Percentiles rank a stretch among this genome's conserved stretches.
Evolutionary conservation across 1,140 invertebrate genomes (phyloP).

Genomic region (Drosophila ercepeae): DNA sequence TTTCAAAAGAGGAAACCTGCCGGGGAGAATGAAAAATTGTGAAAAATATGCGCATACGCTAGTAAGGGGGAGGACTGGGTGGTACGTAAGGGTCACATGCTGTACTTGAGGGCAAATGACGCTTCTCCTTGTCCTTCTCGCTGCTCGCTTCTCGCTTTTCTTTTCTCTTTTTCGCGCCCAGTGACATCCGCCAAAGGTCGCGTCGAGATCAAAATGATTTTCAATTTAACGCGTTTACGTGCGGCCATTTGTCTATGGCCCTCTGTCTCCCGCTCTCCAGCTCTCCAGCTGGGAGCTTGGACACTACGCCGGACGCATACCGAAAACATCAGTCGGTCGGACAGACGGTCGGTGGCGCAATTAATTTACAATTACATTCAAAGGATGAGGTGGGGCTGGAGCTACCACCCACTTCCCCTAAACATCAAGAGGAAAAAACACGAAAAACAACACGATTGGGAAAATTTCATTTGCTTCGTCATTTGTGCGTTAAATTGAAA

Average conservation of each 20-base stretch:
- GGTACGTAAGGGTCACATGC: conserved; percentile 41
- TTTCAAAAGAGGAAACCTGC: conserved; percentile 62
- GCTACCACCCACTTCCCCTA: no score
- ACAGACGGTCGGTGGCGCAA: conserved; percentile 35
- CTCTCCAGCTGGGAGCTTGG: conserved; percentile 26
- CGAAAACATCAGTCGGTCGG: conserved; percentile 13
- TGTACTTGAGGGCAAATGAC: conserved; percentile 50
- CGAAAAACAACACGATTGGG: conserved; percentile 2
- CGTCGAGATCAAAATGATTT: conserved; percentile 79
- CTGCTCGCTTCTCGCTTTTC: background rate
- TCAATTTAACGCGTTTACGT: conserved; percentile 81
- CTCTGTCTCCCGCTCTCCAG: background rate
- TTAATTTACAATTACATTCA: conserved; percentile 70
- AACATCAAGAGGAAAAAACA: conserved; percentile 32
- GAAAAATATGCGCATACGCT: conserved; percentile 66
- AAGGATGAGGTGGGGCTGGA: conserved; percentile 20
- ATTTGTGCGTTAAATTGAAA: conserved; percentile 62
- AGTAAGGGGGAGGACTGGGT: background rate
- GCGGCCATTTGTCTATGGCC: conserved; percentile 70
- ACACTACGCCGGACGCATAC: conserved; percentile 32
- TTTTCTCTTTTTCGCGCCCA: conserved; percentile 5
- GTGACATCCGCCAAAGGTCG: conserved; percentile 57
- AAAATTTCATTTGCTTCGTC: conserved; percentile 52
- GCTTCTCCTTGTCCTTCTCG: background rate
- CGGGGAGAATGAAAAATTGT: conserved; percentile 71